Conservation (phyloP, 1,140 invertebrate species). For the Sogatella furcifera region DNA sequence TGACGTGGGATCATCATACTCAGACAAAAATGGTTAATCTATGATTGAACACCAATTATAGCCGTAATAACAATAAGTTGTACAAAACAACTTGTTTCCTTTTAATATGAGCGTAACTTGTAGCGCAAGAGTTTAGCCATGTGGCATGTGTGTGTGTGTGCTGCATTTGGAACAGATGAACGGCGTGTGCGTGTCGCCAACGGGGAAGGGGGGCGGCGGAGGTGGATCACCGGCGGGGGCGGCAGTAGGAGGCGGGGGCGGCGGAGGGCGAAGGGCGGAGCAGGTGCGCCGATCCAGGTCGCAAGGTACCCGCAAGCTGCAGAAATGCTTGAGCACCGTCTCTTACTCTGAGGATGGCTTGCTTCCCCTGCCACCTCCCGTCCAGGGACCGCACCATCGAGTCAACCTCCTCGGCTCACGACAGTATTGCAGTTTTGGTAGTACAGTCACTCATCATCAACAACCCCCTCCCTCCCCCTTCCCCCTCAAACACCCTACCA, state of each 20-base stretch:
- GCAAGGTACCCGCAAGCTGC: conserved; percentile 80
- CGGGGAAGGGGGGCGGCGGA: conserved; percentile 19
- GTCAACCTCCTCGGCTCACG: conserved; percentile 60
- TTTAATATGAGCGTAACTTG: too few relatives aligned
- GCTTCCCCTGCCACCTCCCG: conserved; percentile 34
- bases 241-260: not conserved
- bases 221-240: conserved; percentile 31
- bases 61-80: too few relatives aligned
- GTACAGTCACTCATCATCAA: conserved; percentile 43
- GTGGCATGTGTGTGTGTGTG: not conserved
- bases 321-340: conserved; percentile 74
- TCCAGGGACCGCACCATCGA: conserved; percentile 36
- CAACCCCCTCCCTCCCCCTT: too few relatives aligned
- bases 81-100: too few relatives aligned
- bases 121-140: not conserved
- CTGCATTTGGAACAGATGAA: conserved; percentile 19
- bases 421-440: conserved; percentile 89
- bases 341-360: conserved; percentile 53
- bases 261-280: conserved; percentile 21
- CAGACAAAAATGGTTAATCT: too few relatives aligned
- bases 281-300: conserved; percentile 59
- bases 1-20: too few relatives aligned
- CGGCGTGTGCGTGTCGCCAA: conserved; percentile 24
- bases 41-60: too few relatives aligned
- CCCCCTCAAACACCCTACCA: too few relatives aligned